Evolutionary conservation across 2,113 vertebrate genomes (phyloP).

Genomic region (Cavia porcellus): DNA sequence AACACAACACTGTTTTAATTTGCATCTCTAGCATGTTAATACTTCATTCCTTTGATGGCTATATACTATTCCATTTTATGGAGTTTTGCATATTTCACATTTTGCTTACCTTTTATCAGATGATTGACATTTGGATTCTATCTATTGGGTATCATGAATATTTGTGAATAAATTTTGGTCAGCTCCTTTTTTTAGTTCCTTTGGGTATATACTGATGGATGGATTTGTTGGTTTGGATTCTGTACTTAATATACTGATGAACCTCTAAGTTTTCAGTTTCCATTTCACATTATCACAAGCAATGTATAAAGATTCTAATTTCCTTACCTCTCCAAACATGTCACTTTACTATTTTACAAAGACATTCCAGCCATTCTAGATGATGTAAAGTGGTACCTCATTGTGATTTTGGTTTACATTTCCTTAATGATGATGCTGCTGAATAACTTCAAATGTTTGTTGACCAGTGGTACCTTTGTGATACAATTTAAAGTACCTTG

Average conservation of each 20-base stretch:
- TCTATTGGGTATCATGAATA: not conserved
- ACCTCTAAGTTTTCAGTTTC: not conserved
- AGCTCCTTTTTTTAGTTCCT: not conserved
- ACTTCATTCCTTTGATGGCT: not conserved
- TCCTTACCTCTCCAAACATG: not conserved
- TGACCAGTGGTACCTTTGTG: not conserved
- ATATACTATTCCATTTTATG: not conserved
- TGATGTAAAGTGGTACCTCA: not conserved
- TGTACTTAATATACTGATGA: not conserved
- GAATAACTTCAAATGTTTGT: not conserved
- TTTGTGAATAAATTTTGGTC: not conserved
- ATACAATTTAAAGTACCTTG: slow-evolving; percentile 7
- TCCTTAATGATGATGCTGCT: not conserved
- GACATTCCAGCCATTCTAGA: not conserved
- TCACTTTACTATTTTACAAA: not conserved
- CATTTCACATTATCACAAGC: not conserved
- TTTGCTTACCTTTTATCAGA: not conserved
- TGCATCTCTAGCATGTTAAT: not conserved
- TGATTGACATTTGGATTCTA: not conserved
- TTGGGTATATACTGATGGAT: not conserved
- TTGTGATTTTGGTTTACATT: slow-evolving; percentile 2
- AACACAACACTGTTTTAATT: too few relatives aligned
- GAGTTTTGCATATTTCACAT: not conserved
- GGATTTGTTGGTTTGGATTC: not conserved
- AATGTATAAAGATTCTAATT: not conserved